phyloP scores from a whole-genome alignment of 2,888 invertebrate genomes.

The Rhingia rostrata region DNA sequence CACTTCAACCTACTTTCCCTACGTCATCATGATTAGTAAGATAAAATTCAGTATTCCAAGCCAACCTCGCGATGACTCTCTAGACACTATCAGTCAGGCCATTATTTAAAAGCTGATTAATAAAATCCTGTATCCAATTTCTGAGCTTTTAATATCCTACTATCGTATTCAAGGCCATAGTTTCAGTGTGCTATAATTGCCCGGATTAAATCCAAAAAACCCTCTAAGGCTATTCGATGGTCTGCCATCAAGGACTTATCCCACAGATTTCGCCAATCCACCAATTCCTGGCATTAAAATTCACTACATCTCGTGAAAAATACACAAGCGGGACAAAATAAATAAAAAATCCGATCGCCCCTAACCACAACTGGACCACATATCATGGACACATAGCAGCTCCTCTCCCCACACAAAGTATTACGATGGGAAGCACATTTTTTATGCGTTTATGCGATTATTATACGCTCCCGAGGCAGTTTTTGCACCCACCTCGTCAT shows the following conservation, averaged over 20 bases:
- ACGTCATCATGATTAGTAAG: too few relatives aligned
- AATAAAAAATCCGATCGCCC: slow-evolving; percentile 12
- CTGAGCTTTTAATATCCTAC: too few relatives aligned
- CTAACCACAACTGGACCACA: slow-evolving; percentile 48
- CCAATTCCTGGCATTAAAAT: background rate
- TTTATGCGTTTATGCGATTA: slow-evolving; percentile 76
- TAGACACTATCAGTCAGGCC: too few relatives aligned
- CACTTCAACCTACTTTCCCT: too few relatives aligned
- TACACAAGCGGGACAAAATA: background rate
- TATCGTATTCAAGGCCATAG: too few relatives aligned
- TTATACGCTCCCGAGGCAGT: slow-evolving; percentile 76
- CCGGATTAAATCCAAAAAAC: background rate
- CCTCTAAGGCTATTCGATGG: background rate
- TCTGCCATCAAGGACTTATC: background rate
- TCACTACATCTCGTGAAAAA: background rate
- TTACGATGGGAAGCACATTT: slow-evolving; percentile 72
- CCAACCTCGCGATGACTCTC: too few relatives aligned
- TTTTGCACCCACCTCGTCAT: slow-evolving; percentile 77
- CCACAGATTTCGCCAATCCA: background rate
- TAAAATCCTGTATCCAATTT: too few relatives aligned
- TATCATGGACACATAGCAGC: slow-evolving; percentile 28
- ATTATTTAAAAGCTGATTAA: too few relatives aligned
- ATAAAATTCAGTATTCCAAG: too few relatives aligned
- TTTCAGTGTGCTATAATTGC: too few relatives aligned
- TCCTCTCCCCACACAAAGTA: slow-evolving; percentile 54